These are phyloP conservation scores for Poeciliopsis infans DNA, from an alignment of 2,797 vertebrate species.

Conservation along the genomic window DNA sequence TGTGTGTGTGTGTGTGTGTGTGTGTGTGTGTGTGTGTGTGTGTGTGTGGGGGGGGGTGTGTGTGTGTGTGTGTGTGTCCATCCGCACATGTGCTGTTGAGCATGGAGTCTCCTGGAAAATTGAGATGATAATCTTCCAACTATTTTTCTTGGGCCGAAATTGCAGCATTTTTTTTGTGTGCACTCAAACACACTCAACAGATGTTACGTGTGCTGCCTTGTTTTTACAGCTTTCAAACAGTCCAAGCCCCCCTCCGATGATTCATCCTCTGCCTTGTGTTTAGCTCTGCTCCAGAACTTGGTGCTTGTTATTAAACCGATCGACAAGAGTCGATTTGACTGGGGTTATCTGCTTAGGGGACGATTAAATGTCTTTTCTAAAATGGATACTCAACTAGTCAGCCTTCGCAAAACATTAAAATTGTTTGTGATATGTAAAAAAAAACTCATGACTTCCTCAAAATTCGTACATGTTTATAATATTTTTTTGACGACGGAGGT, in stretches of 20 bases:
- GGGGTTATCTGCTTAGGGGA: slow-evolving; percentile 21
- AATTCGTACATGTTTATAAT: too few species aligned
- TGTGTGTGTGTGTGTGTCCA: slow-evolving; percentile 38
- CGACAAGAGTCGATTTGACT: slow-evolving; percentile 27
- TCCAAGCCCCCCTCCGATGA: slow-evolving; percentile 55
- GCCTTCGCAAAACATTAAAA: not conserved
- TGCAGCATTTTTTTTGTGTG: slow-evolving; percentile 34
- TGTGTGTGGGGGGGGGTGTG: slow-evolving; percentile 28
- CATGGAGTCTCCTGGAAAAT: slow-evolving; percentile 59
- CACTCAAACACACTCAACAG: slow-evolving; percentile 50
- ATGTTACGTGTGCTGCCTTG: slow-evolving; percentile 59
- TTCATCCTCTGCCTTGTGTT: slow-evolving; percentile 63
- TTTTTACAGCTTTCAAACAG: slow-evolving; percentile 76
- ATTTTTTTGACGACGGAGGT: not conserved
- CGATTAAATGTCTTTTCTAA: slow-evolving; percentile 1
- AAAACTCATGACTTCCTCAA: not conserved
- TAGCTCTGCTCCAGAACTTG: slow-evolving; percentile 50
- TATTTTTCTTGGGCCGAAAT: slow-evolving; percentile 67
- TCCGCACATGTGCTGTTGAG: slow-evolving; percentile 43
- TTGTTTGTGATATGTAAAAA: not conserved
- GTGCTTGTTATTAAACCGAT: slow-evolving; percentile 54
- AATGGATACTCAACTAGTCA: not conserved
- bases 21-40: slow-evolving; percentile 38
- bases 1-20: slow-evolving; percentile 32
- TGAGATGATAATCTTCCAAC: slow-evolving; percentile 58